Percentiles rank a stretch among this genome's conserved stretches.
These are phyloP conservation scores for Vidua chalybeata DNA, from an alignment of 2,113 vertebrate species.

Conservation along the genomic window DNA sequence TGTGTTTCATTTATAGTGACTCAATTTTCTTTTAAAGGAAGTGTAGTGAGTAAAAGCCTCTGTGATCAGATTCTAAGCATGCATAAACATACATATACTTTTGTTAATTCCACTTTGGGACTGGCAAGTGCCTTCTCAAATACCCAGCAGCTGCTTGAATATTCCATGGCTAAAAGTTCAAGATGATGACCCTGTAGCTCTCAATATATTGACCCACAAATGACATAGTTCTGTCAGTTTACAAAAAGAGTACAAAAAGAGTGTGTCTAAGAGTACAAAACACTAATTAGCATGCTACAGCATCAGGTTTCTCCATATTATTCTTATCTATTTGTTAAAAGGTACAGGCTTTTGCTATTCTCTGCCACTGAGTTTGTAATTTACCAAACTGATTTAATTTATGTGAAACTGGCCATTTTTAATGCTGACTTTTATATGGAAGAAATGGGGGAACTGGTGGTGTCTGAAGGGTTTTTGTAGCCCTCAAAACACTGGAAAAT, in stretches of 20 bases:
- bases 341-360: not conserved
- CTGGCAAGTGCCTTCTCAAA: not conserved
- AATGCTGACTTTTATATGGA: not conserved
- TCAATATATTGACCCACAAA: not conserved
- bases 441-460: not conserved
- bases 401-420: not conserved
- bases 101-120: not conserved
- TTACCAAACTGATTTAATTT: not conserved
- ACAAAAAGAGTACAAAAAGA: too few species aligned
- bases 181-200: not conserved
- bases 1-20: not conserved
- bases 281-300: not conserved
- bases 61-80: not conserved
- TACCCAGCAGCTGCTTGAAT: not conserved
- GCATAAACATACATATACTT: not conserved
- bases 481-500: not conserved
- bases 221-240: not conserved
- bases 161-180: not conserved
- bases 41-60: not conserved
- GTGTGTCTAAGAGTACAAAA: not conserved
- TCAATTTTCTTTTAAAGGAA: constrained; percentile 3
- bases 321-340: not conserved
- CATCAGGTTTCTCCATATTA: not conserved
- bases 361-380: not conserved
- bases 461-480: constrained; percentile 2